Percentiles rank a stretch among this genome's conserved stretches.
phyloP scores from a whole-genome alignment of 2,888 invertebrate genomes.

The Apodemia zela region DNA sequence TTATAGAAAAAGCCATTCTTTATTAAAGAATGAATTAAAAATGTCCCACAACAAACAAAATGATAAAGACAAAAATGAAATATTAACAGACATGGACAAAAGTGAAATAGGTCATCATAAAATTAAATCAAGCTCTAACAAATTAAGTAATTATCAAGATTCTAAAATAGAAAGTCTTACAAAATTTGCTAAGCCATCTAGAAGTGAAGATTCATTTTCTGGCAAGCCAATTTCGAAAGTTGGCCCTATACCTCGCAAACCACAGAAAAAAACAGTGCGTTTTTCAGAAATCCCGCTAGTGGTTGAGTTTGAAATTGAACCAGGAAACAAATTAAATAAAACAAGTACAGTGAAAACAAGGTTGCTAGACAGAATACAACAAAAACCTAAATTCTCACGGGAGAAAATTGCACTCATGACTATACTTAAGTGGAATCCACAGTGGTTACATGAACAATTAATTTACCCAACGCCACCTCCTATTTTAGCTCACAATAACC shows the following conservation, averaged over 20 bases:
- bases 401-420: slow-evolving; percentile 74
- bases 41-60: neutral
- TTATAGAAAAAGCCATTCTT: neutral
- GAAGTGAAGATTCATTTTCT: slow-evolving; percentile 31
- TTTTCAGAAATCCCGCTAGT: slow-evolving; percentile 54
- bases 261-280: slow-evolving; percentile 52
- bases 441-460: slow-evolving; percentile 82
- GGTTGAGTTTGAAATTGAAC: slow-evolving; percentile 57
- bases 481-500: slow-evolving; percentile 66
- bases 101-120: neutral
- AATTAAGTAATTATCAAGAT: slow-evolving; percentile 26
- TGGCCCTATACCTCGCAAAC: slow-evolving; percentile 46
- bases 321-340: slow-evolving; percentile 61
- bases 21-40: slow-evolving; percentile 5
- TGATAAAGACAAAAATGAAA: neutral
- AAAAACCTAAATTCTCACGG: slow-evolving; percentile 53
- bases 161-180: slow-evolving; percentile 22
- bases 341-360: slow-evolving; percentile 53
- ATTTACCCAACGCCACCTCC: slow-evolving; percentile 74
- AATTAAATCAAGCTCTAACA: neutral
- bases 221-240: slow-evolving; percentile 58
- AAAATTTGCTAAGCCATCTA: neutral
- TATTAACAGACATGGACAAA: neutral
- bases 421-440: slow-evolving; percentile 83
- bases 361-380: slow-evolving; percentile 43